Conservation (phyloP, 2,797 vertebrate genomes). For the Pseudochromis fuscus region DNA sequence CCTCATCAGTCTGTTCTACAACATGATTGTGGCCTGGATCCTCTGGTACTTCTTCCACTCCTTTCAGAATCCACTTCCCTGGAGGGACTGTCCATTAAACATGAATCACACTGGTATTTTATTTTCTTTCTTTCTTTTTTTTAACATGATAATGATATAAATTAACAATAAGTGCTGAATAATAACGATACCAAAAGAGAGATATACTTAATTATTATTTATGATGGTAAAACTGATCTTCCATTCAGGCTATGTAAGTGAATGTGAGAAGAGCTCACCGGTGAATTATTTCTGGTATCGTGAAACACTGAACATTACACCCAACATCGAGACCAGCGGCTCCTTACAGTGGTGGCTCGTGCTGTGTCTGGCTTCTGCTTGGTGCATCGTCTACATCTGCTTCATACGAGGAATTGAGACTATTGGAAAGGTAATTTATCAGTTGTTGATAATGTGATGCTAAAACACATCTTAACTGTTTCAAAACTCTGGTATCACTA, state of each 20-base stretch:
- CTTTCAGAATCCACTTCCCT: slow-evolving; percentile 89
- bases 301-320: slow-evolving; percentile 86
- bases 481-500: too few relatives aligned
- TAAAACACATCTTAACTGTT: not conserved
- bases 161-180: slow-evolving; percentile 6
- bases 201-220: not conserved
- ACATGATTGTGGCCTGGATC: slow-evolving; percentile 88
- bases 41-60: slow-evolving; percentile 91
- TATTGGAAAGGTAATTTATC: slow-evolving; percentile 85
- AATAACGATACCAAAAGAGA: not conserved
- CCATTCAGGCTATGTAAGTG: slow-evolving; percentile 78
- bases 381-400: slow-evolving; percentile 87
- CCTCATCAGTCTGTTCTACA: slow-evolving; percentile 87
- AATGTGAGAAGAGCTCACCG: slow-evolving; percentile 83
- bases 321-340: slow-evolving; percentile 76
- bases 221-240: not conserved
- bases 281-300: slow-evolving; percentile 92
- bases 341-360: slow-evolving; percentile 85
- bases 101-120: slow-evolving; percentile 85
- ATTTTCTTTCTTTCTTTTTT: too few relatives aligned
- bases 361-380: slow-evolving; percentile 83
- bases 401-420: slow-evolving; percentile 88
- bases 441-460: not conserved
- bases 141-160: not conserved
- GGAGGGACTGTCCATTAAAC: slow-evolving; percentile 84